Evolutionary conservation across 2,888 invertebrate genomes (phyloP).

Genomic region (Chirona hameri): DNA sequence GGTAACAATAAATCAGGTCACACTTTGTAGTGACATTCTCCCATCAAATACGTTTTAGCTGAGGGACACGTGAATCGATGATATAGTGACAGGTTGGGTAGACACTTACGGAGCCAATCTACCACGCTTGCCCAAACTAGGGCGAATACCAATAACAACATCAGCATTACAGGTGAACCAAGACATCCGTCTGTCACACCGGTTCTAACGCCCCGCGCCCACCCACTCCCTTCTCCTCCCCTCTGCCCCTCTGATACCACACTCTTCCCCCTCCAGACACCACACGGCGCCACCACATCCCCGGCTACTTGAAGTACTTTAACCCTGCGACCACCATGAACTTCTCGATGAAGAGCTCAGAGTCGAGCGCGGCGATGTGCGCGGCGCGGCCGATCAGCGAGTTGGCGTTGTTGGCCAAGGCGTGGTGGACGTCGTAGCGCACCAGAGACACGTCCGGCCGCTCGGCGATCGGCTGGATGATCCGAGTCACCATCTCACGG

Average conservation of each 20-base stretch:
- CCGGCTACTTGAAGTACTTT: conserved; percentile 79
- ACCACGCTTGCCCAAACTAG: too few relatives aligned
- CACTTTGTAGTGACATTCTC: too few relatives aligned
- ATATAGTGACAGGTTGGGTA: too few relatives aligned
- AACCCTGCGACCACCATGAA: conserved; percentile 90
- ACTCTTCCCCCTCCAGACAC: background rate
- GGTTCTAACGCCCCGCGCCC: background rate
- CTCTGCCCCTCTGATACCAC: background rate
- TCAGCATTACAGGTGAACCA: background rate
- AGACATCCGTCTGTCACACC: too few relatives aligned
- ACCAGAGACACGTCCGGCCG: conserved; percentile 69
- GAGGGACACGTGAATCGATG: too few relatives aligned
- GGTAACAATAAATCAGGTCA: too few relatives aligned
- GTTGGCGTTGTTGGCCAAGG: conserved; percentile 86
- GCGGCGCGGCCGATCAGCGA: conserved; percentile 93
- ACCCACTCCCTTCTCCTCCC: background rate
- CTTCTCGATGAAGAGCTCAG: conserved; percentile 96
- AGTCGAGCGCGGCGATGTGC: conserved; percentile 95
- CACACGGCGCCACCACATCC: background rate
- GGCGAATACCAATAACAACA: background rate
- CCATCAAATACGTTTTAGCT: too few relatives aligned
- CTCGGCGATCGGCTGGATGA: conserved; percentile 83
- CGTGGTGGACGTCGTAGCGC: conserved; percentile 93
- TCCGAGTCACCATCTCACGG: conserved; percentile 86
- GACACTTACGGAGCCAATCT: too few relatives aligned